Conservation (phyloP, 2,888 invertebrate species). For the Euzophera pinguis region DNA sequence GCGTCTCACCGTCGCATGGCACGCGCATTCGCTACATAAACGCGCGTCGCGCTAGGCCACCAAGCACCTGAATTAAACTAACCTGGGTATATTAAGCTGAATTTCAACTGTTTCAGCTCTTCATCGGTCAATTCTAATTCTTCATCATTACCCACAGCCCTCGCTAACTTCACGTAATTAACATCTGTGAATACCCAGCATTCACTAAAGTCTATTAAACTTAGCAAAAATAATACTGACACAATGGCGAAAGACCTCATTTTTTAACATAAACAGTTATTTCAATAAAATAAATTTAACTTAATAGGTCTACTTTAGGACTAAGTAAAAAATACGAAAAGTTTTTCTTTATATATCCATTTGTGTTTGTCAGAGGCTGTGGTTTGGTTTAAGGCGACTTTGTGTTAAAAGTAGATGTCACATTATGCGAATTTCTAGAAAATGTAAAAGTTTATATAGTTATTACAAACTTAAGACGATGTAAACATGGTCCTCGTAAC, state of each 20-base stretch:
- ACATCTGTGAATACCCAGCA: constrained; percentile 20
- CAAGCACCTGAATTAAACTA: constrained; percentile 20
- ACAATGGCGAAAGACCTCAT: constrained; percentile 5
- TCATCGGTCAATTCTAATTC: constrained; percentile 10
- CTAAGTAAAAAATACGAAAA: constrained; percentile 9
- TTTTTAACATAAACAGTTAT: background rate
- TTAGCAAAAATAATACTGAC: constrained; percentile 2
- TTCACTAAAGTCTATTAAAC: background rate
- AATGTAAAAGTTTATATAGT: too few relatives aligned
- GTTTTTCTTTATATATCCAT: constrained; percentile 20
- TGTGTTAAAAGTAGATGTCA: background rate
- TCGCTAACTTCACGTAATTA: constrained; percentile 10
- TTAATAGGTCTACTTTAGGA: constrained; percentile 8
- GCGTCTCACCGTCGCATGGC: too few relatives aligned
- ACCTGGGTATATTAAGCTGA: constrained; percentile 52
- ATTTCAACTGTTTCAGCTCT: constrained; percentile 20
- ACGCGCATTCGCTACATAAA: too few relatives aligned
- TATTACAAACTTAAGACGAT: too few relatives aligned
- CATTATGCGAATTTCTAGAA: too few relatives aligned
- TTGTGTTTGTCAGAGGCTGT: constrained; percentile 14
- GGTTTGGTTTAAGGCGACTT: constrained; percentile 14
- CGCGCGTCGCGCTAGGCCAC: too few relatives aligned
- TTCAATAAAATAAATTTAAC: background rate
- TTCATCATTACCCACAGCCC: constrained; percentile 9
- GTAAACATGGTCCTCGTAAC: too few relatives aligned